Evolutionary conservation across 2,797 vertebrate species (phyloP).

Genomic region (Megalops cyprinoides): DNA sequence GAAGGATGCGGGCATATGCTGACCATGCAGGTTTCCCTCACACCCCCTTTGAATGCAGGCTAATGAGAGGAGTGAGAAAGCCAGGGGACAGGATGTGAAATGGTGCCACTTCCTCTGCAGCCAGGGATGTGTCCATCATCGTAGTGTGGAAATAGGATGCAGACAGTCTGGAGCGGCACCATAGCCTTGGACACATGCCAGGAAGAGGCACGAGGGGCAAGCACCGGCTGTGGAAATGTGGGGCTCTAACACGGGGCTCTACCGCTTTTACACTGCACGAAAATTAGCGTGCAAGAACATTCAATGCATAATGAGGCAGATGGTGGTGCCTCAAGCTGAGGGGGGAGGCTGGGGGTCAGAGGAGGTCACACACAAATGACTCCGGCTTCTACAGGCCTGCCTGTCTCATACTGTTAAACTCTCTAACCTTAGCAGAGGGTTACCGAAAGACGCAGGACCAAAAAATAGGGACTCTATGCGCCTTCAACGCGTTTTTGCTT

Average conservation of each 20-base stretch:
- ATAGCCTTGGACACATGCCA: too few species aligned
- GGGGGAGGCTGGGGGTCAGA: not conserved
- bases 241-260: not conserved
- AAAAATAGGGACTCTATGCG: too few species aligned
- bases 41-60: conserved; percentile 32
- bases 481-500: too few species aligned
- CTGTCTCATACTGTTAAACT: conserved; percentile 3
- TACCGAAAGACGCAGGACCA: not conserved
- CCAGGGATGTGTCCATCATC: conserved; percentile 45
- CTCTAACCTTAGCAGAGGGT: not conserved
- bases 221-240: not conserved
- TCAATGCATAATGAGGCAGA: too few species aligned
- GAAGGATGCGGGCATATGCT: conserved; percentile 37
- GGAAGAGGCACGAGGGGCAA: too few species aligned
- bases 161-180: not conserved
- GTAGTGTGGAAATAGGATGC: conserved; percentile 45
- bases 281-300: too few species aligned
- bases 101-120: conserved; percentile 44
- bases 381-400: too few species aligned
- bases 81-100: conserved; percentile 43
- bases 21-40: conserved; percentile 40
- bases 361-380: too few species aligned
- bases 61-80: conserved; percentile 32
- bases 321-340: not conserved
- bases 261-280: too few species aligned